Conservation (phyloP, 2,888 invertebrate species). For the Drosophila merina region DNA sequence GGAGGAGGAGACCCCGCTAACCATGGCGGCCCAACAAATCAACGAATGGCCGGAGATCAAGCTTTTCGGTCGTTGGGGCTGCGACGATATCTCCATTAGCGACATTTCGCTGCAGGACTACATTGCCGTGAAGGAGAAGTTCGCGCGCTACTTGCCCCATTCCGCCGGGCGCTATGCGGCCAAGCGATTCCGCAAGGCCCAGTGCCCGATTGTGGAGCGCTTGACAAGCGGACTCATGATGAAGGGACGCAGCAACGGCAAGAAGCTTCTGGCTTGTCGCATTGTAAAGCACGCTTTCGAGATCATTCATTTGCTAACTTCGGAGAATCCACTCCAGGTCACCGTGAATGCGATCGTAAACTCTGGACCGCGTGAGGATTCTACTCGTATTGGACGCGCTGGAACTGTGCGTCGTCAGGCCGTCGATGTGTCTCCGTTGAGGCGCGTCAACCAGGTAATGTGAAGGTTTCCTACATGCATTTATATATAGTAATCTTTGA, state of each 20-base stretch:
- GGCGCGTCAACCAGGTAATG: slow-evolving; percentile 95
- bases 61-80: slow-evolving; percentile 97
- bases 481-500: not conserved
- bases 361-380: slow-evolving; percentile 99
- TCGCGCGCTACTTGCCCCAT: slow-evolving; percentile 98
- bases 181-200: slow-evolving; percentile 99
- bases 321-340: slow-evolving; percentile 56
- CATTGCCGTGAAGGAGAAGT: slow-evolving; percentile 98
- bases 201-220: slow-evolving; percentile 99
- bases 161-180: slow-evolving; percentile 99
- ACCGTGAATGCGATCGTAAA: slow-evolving; percentile 93
- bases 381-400: slow-evolving; percentile 99
- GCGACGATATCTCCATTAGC: slow-evolving; percentile 98
- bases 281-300: slow-evolving; percentile 99
- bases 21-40: slow-evolving; percentile 9
- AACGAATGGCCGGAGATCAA: slow-evolving; percentile 97
- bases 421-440: slow-evolving; percentile 98
- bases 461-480: too few relatives aligned
- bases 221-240: slow-evolving; percentile 99
- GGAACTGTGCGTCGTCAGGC: slow-evolving; percentile 99
- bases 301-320: slow-evolving; percentile 71
- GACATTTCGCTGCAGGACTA: slow-evolving; percentile 99
- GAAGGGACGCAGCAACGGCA: slow-evolving; percentile 99
- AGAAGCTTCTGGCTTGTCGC: slow-evolving; percentile 98
- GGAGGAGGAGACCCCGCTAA: slow-evolving; percentile 37